A percentile compares a stretch with the other conserved stretches of the same genome.
Evolutionary conservation across 2,888 invertebrate genomes (phyloP).

Genomic region (Sabellastarte sp.): DNA sequence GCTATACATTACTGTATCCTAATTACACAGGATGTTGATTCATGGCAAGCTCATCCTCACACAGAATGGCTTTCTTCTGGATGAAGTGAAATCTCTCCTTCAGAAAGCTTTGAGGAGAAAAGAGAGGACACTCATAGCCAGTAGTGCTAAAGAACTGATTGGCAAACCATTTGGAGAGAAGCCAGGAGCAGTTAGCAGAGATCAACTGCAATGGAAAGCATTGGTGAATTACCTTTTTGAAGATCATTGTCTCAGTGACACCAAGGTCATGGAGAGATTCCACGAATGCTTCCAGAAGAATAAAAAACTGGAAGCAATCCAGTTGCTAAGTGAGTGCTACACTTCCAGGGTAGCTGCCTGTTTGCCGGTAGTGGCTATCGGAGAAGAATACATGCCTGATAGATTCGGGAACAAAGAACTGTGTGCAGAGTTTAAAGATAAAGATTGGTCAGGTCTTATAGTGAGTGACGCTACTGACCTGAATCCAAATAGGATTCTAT

Average conservation of each 20-base stretch:
- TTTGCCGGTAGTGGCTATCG: slow-evolving; percentile 17
- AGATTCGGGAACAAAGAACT: slow-evolving; percentile 7
- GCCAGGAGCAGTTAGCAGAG: slow-evolving; percentile 14
- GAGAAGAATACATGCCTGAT: slow-evolving; percentile 14
- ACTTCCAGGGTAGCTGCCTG: slow-evolving; percentile 15
- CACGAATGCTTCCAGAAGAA: not conserved
- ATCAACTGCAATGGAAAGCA: slow-evolving; percentile 17
- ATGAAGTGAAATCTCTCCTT: slow-evolving; percentile 15
- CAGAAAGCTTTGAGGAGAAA: slow-evolving; percentile 19
- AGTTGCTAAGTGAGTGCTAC: slow-evolving; percentile 8
- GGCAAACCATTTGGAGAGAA: too few species aligned
- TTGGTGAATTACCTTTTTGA: slow-evolving; percentile 17
- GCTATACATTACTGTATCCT: too few species aligned
- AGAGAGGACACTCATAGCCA: slow-evolving; percentile 5
- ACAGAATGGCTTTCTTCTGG: slow-evolving; percentile 12
- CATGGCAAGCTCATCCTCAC: slow-evolving; percentile 17
- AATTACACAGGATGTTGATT: slow-evolving; percentile 21
- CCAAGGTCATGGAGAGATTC: slow-evolving; percentile 1
- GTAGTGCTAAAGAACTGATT: slow-evolving; percentile 13
- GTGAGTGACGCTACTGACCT: not conserved
- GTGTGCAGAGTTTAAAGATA: slow-evolving; percentile 1
- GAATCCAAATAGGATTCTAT: slow-evolving; percentile 6
- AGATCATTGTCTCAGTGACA: slow-evolving; percentile 17
- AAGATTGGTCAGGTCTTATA: slow-evolving; percentile 2
- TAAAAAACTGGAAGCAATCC: slow-evolving; percentile 9